These are phyloP conservation scores for Spodoptera picta DNA, from an alignment of 2,888 invertebrate genomes.

Conservation along the genomic window DNA sequence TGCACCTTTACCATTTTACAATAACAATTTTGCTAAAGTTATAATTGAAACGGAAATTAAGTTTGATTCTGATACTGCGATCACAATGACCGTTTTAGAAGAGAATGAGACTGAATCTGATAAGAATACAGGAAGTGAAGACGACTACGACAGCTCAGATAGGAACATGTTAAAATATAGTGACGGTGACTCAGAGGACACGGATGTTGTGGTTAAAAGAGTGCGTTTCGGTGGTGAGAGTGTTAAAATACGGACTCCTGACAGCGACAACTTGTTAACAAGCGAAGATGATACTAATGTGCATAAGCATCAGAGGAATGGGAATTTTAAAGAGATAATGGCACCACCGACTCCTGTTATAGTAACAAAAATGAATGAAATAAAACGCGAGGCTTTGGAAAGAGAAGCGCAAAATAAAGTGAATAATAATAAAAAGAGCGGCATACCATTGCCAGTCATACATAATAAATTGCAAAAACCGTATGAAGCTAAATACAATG, in stretches of 20 bases:
- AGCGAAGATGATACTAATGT: conserved; percentile 86
- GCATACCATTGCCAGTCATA: conserved; percentile 82
- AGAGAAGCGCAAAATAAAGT: conserved; percentile 63
- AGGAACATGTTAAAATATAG: conserved; percentile 89
- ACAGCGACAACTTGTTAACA: conserved; percentile 92
- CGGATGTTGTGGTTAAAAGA: conserved; percentile 89
- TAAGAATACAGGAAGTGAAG: conserved; percentile 80
- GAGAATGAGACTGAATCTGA: conserved; percentile 88
- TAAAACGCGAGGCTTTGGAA: conserved; percentile 73
- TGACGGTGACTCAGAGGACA: conserved; percentile 90
- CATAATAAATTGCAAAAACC: conserved; percentile 68
- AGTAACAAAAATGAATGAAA: conserved; percentile 75
- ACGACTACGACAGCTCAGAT: conserved; percentile 83
- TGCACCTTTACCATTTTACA: conserved; percentile 75
- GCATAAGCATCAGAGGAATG: conserved; percentile 61
- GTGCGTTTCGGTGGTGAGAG: conserved; percentile 96
- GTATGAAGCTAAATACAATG: conserved; percentile 66
- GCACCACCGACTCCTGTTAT: conserved; percentile 67
- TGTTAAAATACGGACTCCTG: conserved; percentile 95
- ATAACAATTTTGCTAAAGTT: conserved; percentile 89
- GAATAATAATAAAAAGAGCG: conserved; percentile 78
- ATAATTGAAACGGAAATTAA: conserved; percentile 95
- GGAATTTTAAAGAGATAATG: conserved; percentile 65
- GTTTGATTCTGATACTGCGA: conserved; percentile 93
- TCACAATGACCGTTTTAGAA: conserved; percentile 95